A percentile compares a stretch with the other conserved stretches of the same genome.
These are phyloP conservation scores for Drosophila diplacantha DNA, from an alignment of 2,888 invertebrate genomes.

Conservation along the genomic window DNA sequence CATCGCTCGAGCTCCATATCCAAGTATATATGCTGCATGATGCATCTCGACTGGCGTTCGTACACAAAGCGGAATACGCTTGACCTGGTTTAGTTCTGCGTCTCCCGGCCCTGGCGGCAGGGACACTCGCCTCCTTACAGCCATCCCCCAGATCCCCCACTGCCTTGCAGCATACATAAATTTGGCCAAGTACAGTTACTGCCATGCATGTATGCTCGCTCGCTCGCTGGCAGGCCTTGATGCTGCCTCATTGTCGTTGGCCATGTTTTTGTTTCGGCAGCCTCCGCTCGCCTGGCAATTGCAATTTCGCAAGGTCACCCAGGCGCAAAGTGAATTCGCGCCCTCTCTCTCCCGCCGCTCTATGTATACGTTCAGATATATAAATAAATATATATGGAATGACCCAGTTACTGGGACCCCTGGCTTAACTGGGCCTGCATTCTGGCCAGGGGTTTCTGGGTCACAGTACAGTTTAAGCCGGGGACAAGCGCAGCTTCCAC, in stretches of 20 bases:
- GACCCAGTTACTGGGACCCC: conserved; percentile 53
- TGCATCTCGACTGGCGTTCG: conserved; percentile 15
- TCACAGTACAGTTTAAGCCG: conserved; percentile 50
- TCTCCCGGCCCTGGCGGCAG: too few relatives aligned
- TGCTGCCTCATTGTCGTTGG: conserved; percentile 18
- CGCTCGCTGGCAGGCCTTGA: conserved; percentile 20
- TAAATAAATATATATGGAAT: conserved; percentile 15
- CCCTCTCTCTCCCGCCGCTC: background rate
- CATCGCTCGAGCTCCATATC: conserved; percentile 3
- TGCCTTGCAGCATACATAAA: conserved; percentile 48
- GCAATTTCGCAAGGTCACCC: conserved; percentile 53
- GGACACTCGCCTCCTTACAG: conserved; percentile 9
- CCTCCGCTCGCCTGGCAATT: conserved; percentile 21
- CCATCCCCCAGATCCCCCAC: conserved; percentile 8
- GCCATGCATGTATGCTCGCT: conserved; percentile 46
- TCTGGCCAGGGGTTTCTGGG: conserved; percentile 48
- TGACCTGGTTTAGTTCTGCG: conserved; percentile 69
- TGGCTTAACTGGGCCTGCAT: conserved; percentile 50
- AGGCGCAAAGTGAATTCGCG: conserved; percentile 47
- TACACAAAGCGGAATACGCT: conserved; percentile 52
- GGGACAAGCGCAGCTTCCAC: conserved; percentile 34
- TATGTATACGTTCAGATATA: conserved; percentile 26
- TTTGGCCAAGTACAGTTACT: conserved; percentile 59
- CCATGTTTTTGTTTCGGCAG: conserved; percentile 33
- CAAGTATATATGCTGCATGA: background rate